Evolutionary conservation across 2,888 invertebrate species (phyloP), one percentile per base, ranked within the genome.

Genomic region (Melanophora roralis): DNA sequence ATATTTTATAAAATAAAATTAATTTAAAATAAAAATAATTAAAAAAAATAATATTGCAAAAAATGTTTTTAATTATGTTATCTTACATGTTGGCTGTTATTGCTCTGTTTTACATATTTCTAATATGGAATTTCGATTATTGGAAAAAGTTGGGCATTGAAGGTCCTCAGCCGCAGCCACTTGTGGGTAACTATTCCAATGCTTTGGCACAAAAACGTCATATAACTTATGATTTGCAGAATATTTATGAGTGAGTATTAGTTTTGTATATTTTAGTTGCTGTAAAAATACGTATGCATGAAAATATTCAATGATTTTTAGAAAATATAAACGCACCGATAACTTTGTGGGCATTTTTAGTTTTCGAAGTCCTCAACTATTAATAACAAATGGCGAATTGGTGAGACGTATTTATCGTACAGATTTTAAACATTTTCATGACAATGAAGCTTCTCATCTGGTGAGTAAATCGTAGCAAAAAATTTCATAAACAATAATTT

Each of bases 361-460:
- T 6, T 83, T 87, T 2, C 85, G 87, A 0, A 82, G 81, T 0
- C 91, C 91, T 0, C 82, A 89, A 21, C 72, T 91, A 0, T 6
- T 91, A 3, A 14, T 91, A 0, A 82, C 85, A 1, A 90, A 88
- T 81, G 88, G 89, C 0, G 89, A 90, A 16, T 81, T 89, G 14
- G 85, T 88, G 0, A 85, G 81, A 6, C 86, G 87, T 36, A 81
- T 91, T 8, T 84, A 89, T n/a, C 89, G 91, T 1, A 89, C 85
- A 21, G 89, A 91, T 43, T 91, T 91, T 38, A 86, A 88, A 1
- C 82, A 84, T 62, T 90, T 90, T 71, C 88, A 87, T 51, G 90
- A 90, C 64, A 89, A 89, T 68, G 88, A 87, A 73, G 62, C 83
- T 21, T 71, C 84, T 0, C 60, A 34, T 43, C 84, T 84, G 84